Base-by-base conservation (phyloP, 2,888 invertebrate genomes). In the Nomada fabriciana region DNA sequence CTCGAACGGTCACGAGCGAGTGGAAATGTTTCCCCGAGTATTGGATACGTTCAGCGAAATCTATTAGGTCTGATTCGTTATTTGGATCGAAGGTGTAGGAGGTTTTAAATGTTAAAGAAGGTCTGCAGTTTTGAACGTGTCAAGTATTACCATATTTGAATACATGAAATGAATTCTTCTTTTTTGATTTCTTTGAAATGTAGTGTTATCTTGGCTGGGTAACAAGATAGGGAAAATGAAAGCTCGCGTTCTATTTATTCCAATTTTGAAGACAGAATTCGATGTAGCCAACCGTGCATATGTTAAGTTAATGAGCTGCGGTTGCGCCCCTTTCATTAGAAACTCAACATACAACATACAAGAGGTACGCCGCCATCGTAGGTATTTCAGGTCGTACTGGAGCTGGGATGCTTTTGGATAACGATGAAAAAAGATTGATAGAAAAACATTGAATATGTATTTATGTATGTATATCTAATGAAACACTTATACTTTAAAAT, bases 331-430 rank as follows among this genome's bases (percentile, higher is more conserved):
- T 74, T 59, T n/a, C 18, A 20, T 47, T 20, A 23, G 68, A 57
- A 82, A 53, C 53, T 60, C 63, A 70, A 43, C 47, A 25, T 60
- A 15, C 25, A 15, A 15, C 25, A 25, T 25, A 25, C 25, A 59
- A 69, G 29, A 5, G 36, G 7, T 10, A 2, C 29, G 52, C 52
- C 50, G 18, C 7, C n/a, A 52, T 52, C 52, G 25, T 36, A 15
- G 15, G 3, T 67, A 29, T 76, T 82, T 72, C 25, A 63, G 25
- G 10, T 63, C 4, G 20, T 53, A 67, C 67, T 82, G 57, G 76
- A 71, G 47, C 64, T n/a, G 2, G 57, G 29, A 3, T 69, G 43
- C 55, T 18, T 67, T 67, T 57, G 15, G 25, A 60, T 4, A 10
- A 23, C 15, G 18, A 59, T n/a, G 18, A 11, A 42, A 50, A 60